Conservation (phyloP, 2,797 vertebrate species). For the Lagocephalus sceleratus region DNA sequence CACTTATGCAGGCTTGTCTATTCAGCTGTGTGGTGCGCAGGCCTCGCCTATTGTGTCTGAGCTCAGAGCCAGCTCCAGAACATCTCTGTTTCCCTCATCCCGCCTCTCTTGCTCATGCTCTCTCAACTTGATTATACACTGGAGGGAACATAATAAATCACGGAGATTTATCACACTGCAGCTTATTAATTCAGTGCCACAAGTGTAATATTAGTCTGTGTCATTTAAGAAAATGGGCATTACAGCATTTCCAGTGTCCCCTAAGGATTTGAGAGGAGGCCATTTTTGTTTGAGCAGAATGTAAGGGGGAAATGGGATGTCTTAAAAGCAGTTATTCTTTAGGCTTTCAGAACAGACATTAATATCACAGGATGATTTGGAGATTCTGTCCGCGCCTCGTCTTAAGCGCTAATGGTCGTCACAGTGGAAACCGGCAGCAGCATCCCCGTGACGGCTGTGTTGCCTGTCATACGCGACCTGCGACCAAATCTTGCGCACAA, state of each 20-base stretch:
- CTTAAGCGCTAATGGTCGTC: conserved; percentile 24
- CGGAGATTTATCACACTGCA: conserved; percentile 67
- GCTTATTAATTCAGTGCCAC: conserved; percentile 76
- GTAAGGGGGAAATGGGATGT: background rate
- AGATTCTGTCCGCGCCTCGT: conserved; percentile 16
- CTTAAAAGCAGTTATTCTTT: conserved; percentile 20
- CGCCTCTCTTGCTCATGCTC: conserved; percentile 31
- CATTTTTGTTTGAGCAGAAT: conserved; percentile 32
- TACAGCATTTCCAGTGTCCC: conserved; percentile 33
- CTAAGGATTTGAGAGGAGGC: conserved; percentile 39
- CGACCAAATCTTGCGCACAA: conserved; percentile 66
- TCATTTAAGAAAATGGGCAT: conserved; percentile 65
- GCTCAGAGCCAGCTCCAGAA: conserved; percentile 24
- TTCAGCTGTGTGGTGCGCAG: conserved; percentile 44
- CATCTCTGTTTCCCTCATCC: conserved; percentile 36
- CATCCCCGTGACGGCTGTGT: conserved; percentile 58
- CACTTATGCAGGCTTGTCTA: conserved; percentile 33
- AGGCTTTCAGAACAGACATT: background rate
- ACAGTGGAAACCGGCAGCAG: conserved; percentile 41
- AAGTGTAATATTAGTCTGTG: conserved; percentile 66
- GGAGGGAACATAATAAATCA: conserved; percentile 73
- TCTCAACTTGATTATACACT: conserved; percentile 70
- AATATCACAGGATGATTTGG: conserved; percentile 20
- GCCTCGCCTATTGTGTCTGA: conserved; percentile 38
- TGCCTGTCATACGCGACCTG: conserved; percentile 64